A percentile compares a stretch with the other conserved stretches of the same genome.
Conservation (phyloP, 2,113 vertebrate species). For the Cavia aperea region DNA sequence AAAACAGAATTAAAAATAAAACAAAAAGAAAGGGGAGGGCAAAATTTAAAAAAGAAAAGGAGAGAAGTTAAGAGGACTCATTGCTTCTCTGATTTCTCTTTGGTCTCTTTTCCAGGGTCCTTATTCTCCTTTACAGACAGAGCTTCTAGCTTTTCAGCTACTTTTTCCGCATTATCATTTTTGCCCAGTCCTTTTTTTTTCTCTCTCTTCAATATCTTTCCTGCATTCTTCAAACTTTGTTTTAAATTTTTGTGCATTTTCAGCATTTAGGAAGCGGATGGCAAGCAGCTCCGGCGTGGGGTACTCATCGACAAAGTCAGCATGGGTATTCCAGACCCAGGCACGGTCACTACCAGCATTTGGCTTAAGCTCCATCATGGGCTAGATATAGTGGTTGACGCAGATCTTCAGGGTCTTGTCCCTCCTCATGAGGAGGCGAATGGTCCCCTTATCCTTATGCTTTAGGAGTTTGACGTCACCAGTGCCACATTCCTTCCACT, state of each 20-base stretch:
- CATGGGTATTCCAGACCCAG: slow-evolving; percentile 99
- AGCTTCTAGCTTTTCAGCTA: no score
- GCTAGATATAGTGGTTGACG: slow-evolving; percentile 94
- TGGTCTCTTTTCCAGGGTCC: no score
- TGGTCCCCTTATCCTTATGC: slow-evolving; percentile 94
- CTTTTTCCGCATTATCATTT: no score
- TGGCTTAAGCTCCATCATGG: slow-evolving; percentile 95
- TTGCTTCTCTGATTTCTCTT: no score
- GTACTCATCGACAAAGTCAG: slow-evolving; percentile 95
- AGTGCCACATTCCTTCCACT: slow-evolving; percentile 98
- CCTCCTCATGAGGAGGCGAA: slow-evolving; percentile 97
- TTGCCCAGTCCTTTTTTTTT: no score
- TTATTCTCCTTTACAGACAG: no score
- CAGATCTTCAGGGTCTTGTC: slow-evolving; percentile 98
- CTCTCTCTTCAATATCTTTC: no score
- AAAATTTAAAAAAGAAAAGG: no score
- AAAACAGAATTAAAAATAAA: no score
- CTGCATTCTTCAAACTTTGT: no score
- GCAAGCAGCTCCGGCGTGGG: slow-evolving; percentile 96
- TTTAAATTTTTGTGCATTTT: slow-evolving; percentile 70
- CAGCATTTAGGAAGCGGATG: slow-evolving; percentile 96
- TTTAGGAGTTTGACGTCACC: slow-evolving; percentile 96
- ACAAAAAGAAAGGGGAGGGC: no score
- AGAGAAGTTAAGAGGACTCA: no score
- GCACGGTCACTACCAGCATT: slow-evolving; percentile 96